phyloP scores from a whole-genome alignment of 2,797 vertebrate species.

The Protosalanx chinensis region DNA sequence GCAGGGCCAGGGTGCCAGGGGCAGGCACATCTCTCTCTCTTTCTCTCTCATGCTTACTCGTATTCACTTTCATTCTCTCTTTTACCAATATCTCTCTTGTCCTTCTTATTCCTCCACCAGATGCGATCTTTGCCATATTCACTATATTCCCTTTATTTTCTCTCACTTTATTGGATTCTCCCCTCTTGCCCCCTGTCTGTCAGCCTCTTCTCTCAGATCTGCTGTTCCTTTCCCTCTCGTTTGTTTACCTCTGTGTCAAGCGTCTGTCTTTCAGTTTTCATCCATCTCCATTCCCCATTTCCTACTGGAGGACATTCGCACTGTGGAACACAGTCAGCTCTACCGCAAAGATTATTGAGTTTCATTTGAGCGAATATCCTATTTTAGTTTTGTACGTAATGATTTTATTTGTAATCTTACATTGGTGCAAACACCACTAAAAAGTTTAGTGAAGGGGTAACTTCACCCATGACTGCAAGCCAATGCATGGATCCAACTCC shows the following conservation, averaged over 20 bases:
- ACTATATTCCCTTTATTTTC: neutral
- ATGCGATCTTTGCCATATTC: neutral
- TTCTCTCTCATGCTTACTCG: neutral
- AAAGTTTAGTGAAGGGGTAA: too few relatives aligned
- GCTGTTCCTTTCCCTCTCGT: neutral
- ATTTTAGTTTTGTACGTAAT: neutral
- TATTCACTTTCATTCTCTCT: neutral
- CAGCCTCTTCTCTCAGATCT: neutral
- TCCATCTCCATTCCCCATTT: neutral
- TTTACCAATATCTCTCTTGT: neutral
- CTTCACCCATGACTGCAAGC: too few relatives aligned
- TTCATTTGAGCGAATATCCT: too few relatives aligned
- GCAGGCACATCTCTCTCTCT: conserved; percentile 23
- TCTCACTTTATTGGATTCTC: neutral
- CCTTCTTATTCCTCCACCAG: neutral
- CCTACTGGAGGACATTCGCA: neutral
- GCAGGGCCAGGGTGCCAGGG: conserved; percentile 28
- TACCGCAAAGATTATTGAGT: too few relatives aligned
- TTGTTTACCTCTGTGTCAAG: conserved; percentile 3
- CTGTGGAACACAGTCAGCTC: too few relatives aligned
- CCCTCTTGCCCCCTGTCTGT: neutral
- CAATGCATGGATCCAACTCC: too few relatives aligned
- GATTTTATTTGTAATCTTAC: neutral
- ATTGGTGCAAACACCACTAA: too few relatives aligned
- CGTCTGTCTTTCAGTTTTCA: neutral